A percentile compares a stretch with the other conserved stretches of the same genome.
Evolutionary conservation across 2,888 invertebrate genomes (phyloP).

Genomic region (Ischnus inquisitorius): DNA sequence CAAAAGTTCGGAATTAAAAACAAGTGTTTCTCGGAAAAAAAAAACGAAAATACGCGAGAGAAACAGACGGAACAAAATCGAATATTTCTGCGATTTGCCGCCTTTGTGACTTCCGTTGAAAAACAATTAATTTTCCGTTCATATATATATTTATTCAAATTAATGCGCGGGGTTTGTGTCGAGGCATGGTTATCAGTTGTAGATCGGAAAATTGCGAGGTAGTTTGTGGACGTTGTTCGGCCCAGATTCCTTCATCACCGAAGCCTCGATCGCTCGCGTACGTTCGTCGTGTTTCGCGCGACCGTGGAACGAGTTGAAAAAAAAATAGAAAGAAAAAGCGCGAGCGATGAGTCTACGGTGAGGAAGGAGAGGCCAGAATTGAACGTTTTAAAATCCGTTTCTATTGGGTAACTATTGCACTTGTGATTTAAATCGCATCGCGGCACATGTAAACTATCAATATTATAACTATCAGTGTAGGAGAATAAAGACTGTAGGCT

Average conservation of each 20-base stretch:
- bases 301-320: conserved; percentile 9
- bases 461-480: conserved; percentile 75
- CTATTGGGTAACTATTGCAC: conserved; percentile 85
- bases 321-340: conserved; percentile 4
- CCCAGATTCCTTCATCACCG: conserved; percentile 57
- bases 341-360: conserved; percentile 8
- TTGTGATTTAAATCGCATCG: conserved; percentile 81
- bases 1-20: conserved; percentile 45
- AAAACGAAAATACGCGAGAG: conserved; percentile 31
- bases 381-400: conserved; percentile 75
- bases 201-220: conserved; percentile 80
- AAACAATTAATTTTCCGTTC: conserved; percentile 37
- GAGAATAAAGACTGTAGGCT: conserved; percentile 77
- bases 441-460: conserved; percentile 71
- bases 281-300: conserved; percentile 56
- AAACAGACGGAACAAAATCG: conserved; percentile 56
- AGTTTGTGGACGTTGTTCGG: conserved; percentile 75
- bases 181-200: conserved; percentile 78
- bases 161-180: conserved; percentile 65
- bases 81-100: conserved; percentile 58
- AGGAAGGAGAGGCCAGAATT: conserved; percentile 35
- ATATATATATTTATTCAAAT: conserved; percentile 59
- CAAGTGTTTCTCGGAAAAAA: conserved; percentile 35
- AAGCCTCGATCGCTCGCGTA: conserved; percentile 26
- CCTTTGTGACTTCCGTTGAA: conserved; percentile 29